Percentiles rank a stretch among this genome's conserved stretches.
These are phyloP conservation scores for Cyclopterus lumpus DNA, from an alignment of 2,797 vertebrate species.

Conservation along the genomic window DNA sequence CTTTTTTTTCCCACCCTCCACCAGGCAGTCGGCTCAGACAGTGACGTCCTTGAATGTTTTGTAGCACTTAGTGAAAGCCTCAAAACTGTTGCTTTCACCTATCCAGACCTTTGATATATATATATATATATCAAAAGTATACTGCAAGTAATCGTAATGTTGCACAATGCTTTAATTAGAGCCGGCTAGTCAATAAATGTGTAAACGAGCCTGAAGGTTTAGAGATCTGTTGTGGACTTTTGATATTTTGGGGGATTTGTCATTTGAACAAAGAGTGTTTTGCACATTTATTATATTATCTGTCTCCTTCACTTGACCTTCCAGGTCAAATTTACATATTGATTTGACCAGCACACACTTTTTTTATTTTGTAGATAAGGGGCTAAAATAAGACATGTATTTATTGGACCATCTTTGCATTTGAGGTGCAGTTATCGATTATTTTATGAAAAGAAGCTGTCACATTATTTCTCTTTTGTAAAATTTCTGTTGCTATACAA, in stretches of 20 bases:
- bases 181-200: constrained; percentile 18
- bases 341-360: constrained; percentile 46
- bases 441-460: constrained; percentile 47
- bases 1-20: constrained; percentile 13
- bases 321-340: constrained; percentile 48
- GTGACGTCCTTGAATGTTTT: constrained; percentile 44
- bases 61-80: constrained; percentile 71
- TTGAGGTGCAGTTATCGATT: constrained; percentile 53
- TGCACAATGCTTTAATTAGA: constrained; percentile 10
- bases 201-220: constrained; percentile 32
- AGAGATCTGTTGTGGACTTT: constrained; percentile 33
- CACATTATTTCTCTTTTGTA: constrained; percentile 66
- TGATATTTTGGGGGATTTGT: constrained; percentile 19
- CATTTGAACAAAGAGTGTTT: constrained; percentile 39
- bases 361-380: constrained; percentile 77
- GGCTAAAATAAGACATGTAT: constrained; percentile 75
- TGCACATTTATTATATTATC: constrained; percentile 45
- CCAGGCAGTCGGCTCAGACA: constrained; percentile 4
- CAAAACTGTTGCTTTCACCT: constrained; percentile 40
- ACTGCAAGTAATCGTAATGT: constrained; percentile 11
- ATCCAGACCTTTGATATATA: constrained; percentile 27
- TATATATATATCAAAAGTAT: not conserved
- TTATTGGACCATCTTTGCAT: constrained; percentile 84
- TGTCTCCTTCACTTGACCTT: constrained; percentile 40
- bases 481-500: constrained; percentile 66